Evolutionary conservation across 1,140 invertebrate species (phyloP).

Genomic region (Pachypsylla venusta): DNA sequence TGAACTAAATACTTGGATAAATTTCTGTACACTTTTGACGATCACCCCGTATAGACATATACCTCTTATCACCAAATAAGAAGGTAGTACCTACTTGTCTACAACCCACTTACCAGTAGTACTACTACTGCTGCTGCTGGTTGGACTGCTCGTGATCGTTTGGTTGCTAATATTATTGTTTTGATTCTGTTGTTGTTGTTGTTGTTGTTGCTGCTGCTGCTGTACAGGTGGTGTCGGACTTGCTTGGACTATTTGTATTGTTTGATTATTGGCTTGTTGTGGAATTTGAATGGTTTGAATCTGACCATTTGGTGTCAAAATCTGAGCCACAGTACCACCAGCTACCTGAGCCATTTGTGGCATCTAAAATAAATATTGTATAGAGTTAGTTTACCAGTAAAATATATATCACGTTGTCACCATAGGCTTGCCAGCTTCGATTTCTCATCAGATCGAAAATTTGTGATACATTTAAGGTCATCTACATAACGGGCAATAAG

Average conservation of each 20-base stretch:
- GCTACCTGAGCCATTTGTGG: conserved; percentile 46
- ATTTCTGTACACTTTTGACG: too few relatives aligned
- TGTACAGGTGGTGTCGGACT: neutral
- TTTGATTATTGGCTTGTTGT: conserved; percentile 26
- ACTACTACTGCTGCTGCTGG: conserved; percentile 16
- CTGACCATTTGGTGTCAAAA: conserved; percentile 71
- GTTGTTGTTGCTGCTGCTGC: conserved; percentile 11
- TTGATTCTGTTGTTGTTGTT: conserved; percentile 18
- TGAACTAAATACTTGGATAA: too few relatives aligned
- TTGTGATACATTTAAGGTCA: too few relatives aligned
- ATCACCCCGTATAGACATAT: too few relatives aligned
- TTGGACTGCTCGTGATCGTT: conserved; percentile 24
- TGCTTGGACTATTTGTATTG: conserved; percentile 14
- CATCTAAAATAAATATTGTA: conserved; percentile 29
- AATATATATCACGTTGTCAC: too few relatives aligned
- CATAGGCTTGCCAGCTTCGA: too few relatives aligned
- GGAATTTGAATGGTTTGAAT: conserved; percentile 72
- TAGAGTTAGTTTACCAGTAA: too few relatives aligned
- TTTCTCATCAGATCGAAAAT: too few relatives aligned
- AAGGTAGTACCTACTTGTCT: too few relatives aligned
- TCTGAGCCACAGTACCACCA: conserved; percentile 41
- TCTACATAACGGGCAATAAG: too few relatives aligned
- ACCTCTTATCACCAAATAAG: too few relatives aligned
- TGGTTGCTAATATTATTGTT: conserved; percentile 28
- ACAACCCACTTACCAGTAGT: neutral